Percentiles rank a stretch among this genome's conserved stretches.
Evolutionary conservation across 2,888 invertebrate species (phyloP).

Genomic region (Lymantria monacha): DNA sequence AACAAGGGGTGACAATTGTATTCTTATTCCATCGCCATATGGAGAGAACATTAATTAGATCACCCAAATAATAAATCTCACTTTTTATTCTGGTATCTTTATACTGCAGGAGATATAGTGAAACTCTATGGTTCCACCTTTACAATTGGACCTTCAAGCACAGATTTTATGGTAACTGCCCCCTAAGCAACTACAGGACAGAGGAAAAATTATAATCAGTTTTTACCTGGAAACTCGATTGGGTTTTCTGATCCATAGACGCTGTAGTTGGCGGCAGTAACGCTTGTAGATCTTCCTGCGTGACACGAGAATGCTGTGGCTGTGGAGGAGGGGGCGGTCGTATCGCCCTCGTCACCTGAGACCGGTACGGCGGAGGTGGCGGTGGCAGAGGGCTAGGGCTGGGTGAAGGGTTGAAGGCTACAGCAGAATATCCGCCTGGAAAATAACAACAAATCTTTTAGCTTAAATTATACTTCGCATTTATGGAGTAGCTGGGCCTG

Average conservation of each 20-base stretch:
- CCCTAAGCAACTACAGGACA: too few relatives aligned
- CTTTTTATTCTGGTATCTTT: too few relatives aligned
- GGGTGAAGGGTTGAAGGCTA: constrained; percentile 25
- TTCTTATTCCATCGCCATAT: too few relatives aligned
- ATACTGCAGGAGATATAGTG: too few relatives aligned
- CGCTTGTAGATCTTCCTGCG: constrained; percentile 70
- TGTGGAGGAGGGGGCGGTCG: constrained; percentile 29
- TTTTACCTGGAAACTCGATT: constrained; percentile 81
- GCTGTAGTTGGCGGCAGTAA: constrained; percentile 75
- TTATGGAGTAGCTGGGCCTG: neutral
- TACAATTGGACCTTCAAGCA: too few relatives aligned
- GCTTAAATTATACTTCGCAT: neutral
- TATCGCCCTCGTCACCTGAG: constrained; percentile 29
- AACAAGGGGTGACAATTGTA: too few relatives aligned
- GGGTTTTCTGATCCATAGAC: constrained; percentile 84
- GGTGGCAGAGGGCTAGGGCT: constrained; percentile 26
- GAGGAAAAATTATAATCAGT: too few relatives aligned
- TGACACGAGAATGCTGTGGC: constrained; percentile 49
- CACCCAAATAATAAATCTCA: too few relatives aligned
- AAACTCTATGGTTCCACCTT: too few relatives aligned
- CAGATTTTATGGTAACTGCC: too few relatives aligned
- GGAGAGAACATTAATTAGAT: too few relatives aligned
- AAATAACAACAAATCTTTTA: neutral
- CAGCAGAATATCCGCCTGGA: constrained; percentile 11
- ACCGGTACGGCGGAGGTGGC: constrained; percentile 30